Evolutionary conservation across 1,140 invertebrate genomes (phyloP).

Genomic region (Uloborus diversus): DNA sequence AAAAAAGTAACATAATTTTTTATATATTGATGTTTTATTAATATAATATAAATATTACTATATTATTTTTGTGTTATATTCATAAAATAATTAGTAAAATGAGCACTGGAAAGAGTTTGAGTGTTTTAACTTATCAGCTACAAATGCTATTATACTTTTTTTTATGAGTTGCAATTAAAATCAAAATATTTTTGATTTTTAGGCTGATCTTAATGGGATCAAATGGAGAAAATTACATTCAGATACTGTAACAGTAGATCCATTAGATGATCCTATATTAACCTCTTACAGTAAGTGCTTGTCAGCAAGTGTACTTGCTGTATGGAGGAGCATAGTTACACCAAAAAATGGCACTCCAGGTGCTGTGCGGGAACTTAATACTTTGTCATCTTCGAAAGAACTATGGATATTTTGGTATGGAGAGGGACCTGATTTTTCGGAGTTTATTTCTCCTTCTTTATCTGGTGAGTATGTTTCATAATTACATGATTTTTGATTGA

Average conservation of each 20-base stretch:
- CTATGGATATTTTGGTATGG: slow-evolving; percentile 99
- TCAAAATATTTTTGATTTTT: slow-evolving; percentile 59
- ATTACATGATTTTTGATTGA: not conserved
- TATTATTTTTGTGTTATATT: too few relatives aligned
- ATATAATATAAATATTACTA: too few relatives aligned
- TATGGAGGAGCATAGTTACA: slow-evolving; percentile 81
- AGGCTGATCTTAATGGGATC: slow-evolving; percentile 98
- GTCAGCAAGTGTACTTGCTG: slow-evolving; percentile 92
- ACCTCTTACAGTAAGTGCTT: slow-evolving; percentile 92
- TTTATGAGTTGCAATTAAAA: too few relatives aligned
- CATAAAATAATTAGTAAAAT: too few relatives aligned
- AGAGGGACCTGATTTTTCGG: slow-evolving; percentile 83
- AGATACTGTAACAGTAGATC: slow-evolving; percentile 71
- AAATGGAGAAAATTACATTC: slow-evolving; percentile 95
- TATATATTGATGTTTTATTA: too few relatives aligned
- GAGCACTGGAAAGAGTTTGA: too few relatives aligned
- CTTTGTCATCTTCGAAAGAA: slow-evolving; percentile 75
- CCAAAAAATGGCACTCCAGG: not conserved
- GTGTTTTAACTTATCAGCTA: too few relatives aligned
- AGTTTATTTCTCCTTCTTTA: slow-evolving; percentile 61
- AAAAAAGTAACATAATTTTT: too few relatives aligned
- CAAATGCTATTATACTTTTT: too few relatives aligned
- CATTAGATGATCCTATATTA: slow-evolving; percentile 91
- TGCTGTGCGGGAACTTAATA: not conserved
- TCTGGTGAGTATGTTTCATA: slow-evolving; percentile 62